phyloP scores from a whole-genome alignment of 2,888 invertebrate species.

The Vandiemenella viatica region DNA sequence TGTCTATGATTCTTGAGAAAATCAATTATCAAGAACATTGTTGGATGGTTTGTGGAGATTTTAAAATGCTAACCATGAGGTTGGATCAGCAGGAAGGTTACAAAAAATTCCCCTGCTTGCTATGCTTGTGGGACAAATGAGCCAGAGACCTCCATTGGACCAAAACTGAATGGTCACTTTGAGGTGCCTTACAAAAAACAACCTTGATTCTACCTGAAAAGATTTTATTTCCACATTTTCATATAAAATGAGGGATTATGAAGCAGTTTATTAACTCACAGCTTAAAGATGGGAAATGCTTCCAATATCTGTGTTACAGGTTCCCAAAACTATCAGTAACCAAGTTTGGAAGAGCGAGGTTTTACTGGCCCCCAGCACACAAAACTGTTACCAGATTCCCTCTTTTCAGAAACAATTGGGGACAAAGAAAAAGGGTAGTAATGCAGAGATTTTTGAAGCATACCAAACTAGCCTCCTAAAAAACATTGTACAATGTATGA shows the following conservation, averaged over 20 bases:
- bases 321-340: not conserved
- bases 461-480: not conserved
- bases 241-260: not conserved
- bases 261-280: not conserved
- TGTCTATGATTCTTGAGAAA: too few relatives aligned
- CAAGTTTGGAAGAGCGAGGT: too few relatives aligned
- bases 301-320: not conserved
- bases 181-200: constrained; percentile 1
- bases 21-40: too few relatives aligned
- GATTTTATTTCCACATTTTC: not conserved
- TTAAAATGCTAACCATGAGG: constrained; percentile 18
- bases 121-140: constrained; percentile 12
- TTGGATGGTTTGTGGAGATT: too few relatives aligned
- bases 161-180: constrained; percentile 16
- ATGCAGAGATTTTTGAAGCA: not conserved
- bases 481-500: not conserved
- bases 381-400: not conserved
- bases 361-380: not conserved
- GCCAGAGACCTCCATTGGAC: constrained; percentile 19
- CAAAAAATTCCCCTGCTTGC: constrained; percentile 20
- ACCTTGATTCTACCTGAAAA: not conserved
- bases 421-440: not conserved
- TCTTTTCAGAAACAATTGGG: not conserved
- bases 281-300: not conserved
- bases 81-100: constrained; percentile 21